Percentiles rank a stretch among this genome's conserved stretches.
Evolutionary conservation across 2,797 vertebrate genomes (phyloP).

Genomic region (Hylomyscus alleni): DNA sequence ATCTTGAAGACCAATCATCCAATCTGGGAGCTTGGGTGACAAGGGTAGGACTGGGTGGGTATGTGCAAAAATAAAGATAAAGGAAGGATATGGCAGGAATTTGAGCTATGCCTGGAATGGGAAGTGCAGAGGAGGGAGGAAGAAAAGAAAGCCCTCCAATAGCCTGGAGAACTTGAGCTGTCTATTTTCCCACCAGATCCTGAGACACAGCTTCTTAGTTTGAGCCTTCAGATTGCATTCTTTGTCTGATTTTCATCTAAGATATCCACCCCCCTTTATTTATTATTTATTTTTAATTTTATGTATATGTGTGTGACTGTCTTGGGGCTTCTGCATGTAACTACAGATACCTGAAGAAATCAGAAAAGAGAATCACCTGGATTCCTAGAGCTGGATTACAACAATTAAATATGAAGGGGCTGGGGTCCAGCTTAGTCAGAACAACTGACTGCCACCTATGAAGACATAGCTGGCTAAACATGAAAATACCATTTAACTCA

Average conservation of each 20-base stretch:
- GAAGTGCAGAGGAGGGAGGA: background rate
- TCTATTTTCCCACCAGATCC: rapidly evolving
- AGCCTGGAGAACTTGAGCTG: background rate
- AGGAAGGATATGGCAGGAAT: background rate
- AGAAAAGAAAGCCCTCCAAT: background rate
- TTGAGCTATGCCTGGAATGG: background rate
- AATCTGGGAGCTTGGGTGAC: background rate
- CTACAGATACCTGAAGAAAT: background rate
- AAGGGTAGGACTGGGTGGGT: background rate
- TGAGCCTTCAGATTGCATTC: background rate
- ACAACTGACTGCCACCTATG: background rate
- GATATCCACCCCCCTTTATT: background rate
- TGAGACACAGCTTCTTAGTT: background rate
- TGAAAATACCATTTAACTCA: background rate
- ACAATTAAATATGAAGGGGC: background rate
- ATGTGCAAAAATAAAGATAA: background rate
- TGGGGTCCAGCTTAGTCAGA: background rate
- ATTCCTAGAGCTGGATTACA: background rate
- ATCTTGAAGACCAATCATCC: background rate
- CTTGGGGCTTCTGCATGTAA: background rate
- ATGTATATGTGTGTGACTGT: background rate
- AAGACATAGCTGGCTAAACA: background rate
- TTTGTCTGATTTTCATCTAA: background rate
- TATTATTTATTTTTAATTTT: background rate
- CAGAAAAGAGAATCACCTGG: background rate